Conservation (phyloP, 2,888 invertebrate species). For the Perizoma affinitatum region DNA sequence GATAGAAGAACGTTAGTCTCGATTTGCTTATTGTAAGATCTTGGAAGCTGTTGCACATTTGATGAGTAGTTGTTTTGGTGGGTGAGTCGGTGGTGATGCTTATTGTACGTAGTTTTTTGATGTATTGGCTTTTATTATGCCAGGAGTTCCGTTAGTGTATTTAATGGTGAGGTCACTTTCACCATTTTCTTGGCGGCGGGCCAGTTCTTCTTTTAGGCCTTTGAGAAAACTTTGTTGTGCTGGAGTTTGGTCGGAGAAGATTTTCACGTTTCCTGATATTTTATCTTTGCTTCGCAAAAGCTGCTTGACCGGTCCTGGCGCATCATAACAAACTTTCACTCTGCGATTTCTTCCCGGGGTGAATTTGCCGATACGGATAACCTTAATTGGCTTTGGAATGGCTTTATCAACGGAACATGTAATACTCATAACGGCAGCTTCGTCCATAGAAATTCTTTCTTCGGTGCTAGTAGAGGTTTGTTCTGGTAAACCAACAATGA, state of each 20-base stretch:
- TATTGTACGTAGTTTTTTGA: not conserved
- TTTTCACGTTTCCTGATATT: constrained; percentile 22
- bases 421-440: constrained; percentile 27
- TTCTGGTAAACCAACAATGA: constrained; percentile 39
- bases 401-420: constrained; percentile 17
- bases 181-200: constrained; percentile 31
- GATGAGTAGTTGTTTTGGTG: not conserved
- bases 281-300: constrained; percentile 34
- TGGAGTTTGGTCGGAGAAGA: too few relatives aligned
- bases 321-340: constrained; percentile 37
- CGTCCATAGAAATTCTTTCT: constrained; percentile 27
- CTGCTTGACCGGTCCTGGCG: constrained; percentile 24
- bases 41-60: constrained; percentile 1
- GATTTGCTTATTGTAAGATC: not conserved
- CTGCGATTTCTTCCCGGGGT: constrained; percentile 30
- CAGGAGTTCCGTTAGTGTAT: constrained; percentile 42
- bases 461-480: constrained; percentile 8
- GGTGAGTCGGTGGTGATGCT: not conserved
- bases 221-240: constrained; percentile 23
- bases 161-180: constrained; percentile 41
- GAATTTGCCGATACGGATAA: constrained; percentile 40
- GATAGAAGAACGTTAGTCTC: not conserved
- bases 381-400: constrained; percentile 34
- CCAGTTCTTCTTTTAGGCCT: constrained; percentile 33
- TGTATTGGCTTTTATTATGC: constrained; percentile 16